These are phyloP conservation scores for Heliconius sara DNA, from an alignment of 2,888 invertebrate species.

Conservation along the genomic window DNA sequence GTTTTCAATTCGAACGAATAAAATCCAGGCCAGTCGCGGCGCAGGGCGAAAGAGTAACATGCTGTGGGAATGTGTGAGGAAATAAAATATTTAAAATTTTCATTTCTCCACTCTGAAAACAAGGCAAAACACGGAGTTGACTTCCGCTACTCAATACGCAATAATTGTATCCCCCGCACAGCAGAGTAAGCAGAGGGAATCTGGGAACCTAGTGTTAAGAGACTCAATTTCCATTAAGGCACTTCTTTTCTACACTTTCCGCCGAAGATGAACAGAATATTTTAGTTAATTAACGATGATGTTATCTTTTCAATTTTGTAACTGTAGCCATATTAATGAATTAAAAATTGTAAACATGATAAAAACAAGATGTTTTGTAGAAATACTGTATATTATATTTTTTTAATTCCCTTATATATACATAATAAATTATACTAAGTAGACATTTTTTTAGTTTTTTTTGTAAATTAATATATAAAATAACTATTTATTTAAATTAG, in stretches of 20 bases:
- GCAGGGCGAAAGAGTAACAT: too few relatives aligned
- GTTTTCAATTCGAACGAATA: not conserved
- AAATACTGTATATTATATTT: conserved; percentile 7
- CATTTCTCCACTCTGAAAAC: not conserved
- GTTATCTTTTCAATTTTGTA: too few relatives aligned
- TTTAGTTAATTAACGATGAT: too few relatives aligned
- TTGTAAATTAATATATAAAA: not conserved
- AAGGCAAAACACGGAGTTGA: not conserved
- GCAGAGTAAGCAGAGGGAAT: too few relatives aligned
- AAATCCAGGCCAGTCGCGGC: not conserved
- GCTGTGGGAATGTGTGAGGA: too few relatives aligned
- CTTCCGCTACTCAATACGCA: not conserved
- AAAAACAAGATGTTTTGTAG: not conserved
- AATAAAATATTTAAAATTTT: not conserved
- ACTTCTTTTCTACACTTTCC: too few relatives aligned
- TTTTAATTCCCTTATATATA: not conserved
- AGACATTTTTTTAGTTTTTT: not conserved
- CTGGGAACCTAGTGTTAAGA: too few relatives aligned
- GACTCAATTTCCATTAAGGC: too few relatives aligned
- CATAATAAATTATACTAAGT: not conserved
- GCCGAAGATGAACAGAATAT: too few relatives aligned
- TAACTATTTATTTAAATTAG: conserved; percentile 30
- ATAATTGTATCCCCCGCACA: not conserved
- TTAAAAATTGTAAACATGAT: not conserved
- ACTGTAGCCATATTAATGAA: too few relatives aligned